Evolutionary conservation across 2,113 vertebrate genomes (phyloP), one percentile per base, ranked within the genome.

Genomic region (Nansenia antarctica): DNA sequence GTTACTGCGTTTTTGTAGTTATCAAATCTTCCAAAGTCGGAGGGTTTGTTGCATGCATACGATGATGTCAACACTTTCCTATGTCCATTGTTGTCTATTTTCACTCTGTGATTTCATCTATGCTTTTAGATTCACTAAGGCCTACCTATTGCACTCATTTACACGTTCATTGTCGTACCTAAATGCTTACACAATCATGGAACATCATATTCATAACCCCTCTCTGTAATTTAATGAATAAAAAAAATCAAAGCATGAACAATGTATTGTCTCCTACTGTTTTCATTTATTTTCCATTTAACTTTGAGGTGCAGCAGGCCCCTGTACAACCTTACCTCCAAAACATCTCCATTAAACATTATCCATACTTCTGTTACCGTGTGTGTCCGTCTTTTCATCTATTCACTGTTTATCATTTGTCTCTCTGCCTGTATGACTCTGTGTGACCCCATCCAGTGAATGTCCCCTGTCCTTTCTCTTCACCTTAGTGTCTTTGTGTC

Each of bases 191-290:
- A 62, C 55, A 62, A 80, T 70, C 81, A 81, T 86, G 70, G 70
- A 73, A 53, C 75, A 73, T 55, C 69, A 74, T n/a, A n/a, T 82
- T 27, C n/a, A 64, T 81, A 69, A 69, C 29, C 37, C 55, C 32
- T n/a, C 55, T 67, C 61, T 82, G 55, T 84, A 31, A 63, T 77
- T 53, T 57, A 87, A 89, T 88, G 6, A 49, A 49, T 49, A 49
- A 87, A 87, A 86, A 77, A 87, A 86, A 77, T 69, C 24, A 64
- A 71, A 77, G 84, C 86, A 85, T 86, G 79, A 82, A 83, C 74
- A 70, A 49, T 59, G 73, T 49, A 49, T 20, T 20, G n/a, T 59
- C 72, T 67, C 68, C 55, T 79, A 68, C 66, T 86, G 67, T 81
- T 77, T 75, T 82, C 76, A 62, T 80, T 82, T 70, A 54, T 80